Evolutionary conservation across 2,888 invertebrate genomes (phyloP).

Genomic region (Xestia rhomboidea): DNA sequence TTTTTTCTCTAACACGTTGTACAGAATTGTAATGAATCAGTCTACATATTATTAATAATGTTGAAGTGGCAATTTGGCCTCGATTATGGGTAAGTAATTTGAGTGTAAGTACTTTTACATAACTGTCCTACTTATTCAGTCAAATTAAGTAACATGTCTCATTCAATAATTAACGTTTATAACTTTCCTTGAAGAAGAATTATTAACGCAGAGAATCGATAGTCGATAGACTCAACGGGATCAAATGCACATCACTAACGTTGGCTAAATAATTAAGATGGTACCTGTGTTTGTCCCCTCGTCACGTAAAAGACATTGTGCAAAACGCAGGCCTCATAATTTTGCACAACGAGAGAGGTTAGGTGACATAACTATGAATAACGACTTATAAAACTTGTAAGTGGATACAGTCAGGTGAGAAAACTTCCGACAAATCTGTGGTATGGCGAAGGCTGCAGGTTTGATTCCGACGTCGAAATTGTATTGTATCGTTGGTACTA

Average conservation of each 20-base stretch:
- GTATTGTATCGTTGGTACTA: not conserved
- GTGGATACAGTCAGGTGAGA: constrained; percentile 26
- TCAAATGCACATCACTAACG: constrained; percentile 51
- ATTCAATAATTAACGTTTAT: constrained; percentile 6
- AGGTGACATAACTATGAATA: constrained; percentile 71
- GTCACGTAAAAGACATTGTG: constrained; percentile 65
- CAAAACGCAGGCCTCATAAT: constrained; percentile 65
- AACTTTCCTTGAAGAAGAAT: constrained; percentile 3
- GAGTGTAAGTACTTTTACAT: constrained; percentile 22
- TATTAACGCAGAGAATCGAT: constrained; percentile 32
- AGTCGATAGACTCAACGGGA: constrained; percentile 41
- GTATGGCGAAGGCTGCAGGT: too few species aligned
- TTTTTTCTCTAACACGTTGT: constrained; percentile 3
- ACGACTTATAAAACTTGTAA: constrained; percentile 57
- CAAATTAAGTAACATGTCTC: constrained; percentile 22
- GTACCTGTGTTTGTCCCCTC: constrained; percentile 41
- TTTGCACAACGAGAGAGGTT: constrained; percentile 68
- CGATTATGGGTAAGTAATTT: constrained; percentile 1
- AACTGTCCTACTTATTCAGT: constrained; percentile 16
- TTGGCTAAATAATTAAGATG: constrained; percentile 45
- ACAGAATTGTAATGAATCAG: constrained; percentile 5
- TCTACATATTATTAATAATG: not conserved
- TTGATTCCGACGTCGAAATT: not conserved
- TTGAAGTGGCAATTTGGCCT: constrained; percentile 5
- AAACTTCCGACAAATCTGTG: not conserved